Percentiles rank a stretch among this genome's conserved stretches.
These are phyloP conservation scores for Himalopsyche kuldschensis DNA, from an alignment of 2,888 invertebrate species.

Conservation along the genomic window DNA sequence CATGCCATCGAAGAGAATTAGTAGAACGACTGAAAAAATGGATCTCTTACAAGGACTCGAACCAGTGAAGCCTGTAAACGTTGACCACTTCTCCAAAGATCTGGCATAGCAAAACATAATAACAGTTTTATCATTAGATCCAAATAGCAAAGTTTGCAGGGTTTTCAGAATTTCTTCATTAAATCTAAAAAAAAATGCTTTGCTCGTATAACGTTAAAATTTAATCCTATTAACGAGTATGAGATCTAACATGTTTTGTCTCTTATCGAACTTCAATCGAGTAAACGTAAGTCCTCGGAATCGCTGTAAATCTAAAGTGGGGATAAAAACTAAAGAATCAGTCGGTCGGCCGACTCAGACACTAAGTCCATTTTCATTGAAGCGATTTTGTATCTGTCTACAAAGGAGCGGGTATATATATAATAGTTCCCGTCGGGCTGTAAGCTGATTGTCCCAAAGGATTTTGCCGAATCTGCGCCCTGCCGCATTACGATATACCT, in stretches of 20 bases:
- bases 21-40: too few relatives aligned
- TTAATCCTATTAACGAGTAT: neutral
- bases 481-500: conserved; percentile 7
- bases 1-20: too few relatives aligned
- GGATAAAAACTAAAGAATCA: neutral
- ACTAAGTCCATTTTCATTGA: conserved; percentile 36
- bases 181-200: too few relatives aligned
- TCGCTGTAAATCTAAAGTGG: neutral
- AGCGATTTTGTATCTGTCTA: conserved; percentile 27
- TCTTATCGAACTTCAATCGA: neutral
- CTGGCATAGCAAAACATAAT: too few relatives aligned
- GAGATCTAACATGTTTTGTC: neutral
- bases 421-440: neutral
- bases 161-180: too few relatives aligned
- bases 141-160: too few relatives aligned
- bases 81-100: too few relatives aligned
- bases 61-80: too few relatives aligned
- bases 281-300: neutral
- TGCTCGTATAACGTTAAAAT: neutral
- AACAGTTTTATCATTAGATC: too few relatives aligned
- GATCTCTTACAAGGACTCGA: too few relatives aligned
- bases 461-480: conserved; percentile 24
- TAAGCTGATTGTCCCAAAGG: conserved; percentile 32
- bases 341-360: neutral
- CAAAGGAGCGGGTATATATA: conserved; percentile 5